Conservation (phyloP, 2,113 vertebrate genomes). For the Nanger granti region DNA sequence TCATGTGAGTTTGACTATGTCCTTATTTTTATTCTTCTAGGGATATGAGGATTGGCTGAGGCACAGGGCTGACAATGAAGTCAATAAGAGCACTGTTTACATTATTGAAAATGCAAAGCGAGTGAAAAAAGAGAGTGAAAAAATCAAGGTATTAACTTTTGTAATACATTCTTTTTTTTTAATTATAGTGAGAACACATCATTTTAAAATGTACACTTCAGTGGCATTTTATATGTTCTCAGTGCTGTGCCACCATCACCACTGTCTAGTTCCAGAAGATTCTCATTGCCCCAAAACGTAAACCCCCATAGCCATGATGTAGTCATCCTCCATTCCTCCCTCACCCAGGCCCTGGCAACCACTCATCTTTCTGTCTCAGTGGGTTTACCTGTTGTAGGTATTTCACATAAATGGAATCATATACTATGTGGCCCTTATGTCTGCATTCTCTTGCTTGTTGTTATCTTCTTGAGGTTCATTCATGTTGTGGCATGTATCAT, state of each 20-base stretch:
- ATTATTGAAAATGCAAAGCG: slow-evolving; percentile 86
- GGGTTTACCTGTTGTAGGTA: background rate
- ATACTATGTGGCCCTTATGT: background rate
- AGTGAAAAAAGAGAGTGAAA: slow-evolving; percentile 90
- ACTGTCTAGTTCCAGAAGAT: background rate
- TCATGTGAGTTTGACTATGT: background rate
- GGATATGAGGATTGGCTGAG: slow-evolving; percentile 99
- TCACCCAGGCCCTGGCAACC: background rate
- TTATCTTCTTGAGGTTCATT: background rate
- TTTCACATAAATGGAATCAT: background rate
- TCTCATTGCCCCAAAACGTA: background rate
- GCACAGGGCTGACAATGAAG: slow-evolving; percentile 96
- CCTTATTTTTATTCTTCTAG: slow-evolving; percentile 75
- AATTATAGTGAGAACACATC: background rate
- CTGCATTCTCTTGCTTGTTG: background rate
- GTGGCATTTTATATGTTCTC: background rate
- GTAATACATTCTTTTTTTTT: background rate
- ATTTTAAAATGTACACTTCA: background rate
- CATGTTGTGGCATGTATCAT: background rate
- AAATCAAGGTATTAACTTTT: slow-evolving; percentile 88
- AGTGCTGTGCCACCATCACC: background rate
- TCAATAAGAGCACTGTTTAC: slow-evolving; percentile 92
- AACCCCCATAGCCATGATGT: background rate
- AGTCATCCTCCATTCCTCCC: background rate
- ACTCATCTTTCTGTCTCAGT: slow-evolving; percentile 1